phyloP scores from a whole-genome alignment of 1,140 invertebrate genomes.

The Colletes latitarsis region DNA sequence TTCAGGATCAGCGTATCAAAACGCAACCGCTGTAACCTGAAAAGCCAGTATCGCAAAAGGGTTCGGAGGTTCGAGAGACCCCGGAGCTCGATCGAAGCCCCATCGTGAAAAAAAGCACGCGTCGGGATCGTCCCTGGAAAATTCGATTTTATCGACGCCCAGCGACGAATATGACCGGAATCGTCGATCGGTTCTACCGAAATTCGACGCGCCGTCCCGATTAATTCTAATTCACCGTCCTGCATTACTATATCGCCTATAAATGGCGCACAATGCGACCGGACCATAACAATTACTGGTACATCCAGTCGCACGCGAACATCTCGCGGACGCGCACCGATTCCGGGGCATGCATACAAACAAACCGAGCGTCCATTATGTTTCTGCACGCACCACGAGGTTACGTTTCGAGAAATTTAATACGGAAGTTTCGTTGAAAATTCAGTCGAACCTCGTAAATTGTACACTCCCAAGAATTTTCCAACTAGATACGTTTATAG shows the following conservation, averaged over 20 bases:
- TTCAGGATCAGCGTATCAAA: neutral
- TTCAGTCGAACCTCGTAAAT: too few species aligned
- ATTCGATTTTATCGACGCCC: neutral
- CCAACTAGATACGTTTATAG: too few species aligned
- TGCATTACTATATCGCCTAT: constrained; percentile 36
- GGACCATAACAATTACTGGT: constrained; percentile 47
- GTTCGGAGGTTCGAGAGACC: neutral
- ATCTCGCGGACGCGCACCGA: neutral
- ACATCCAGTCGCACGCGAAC: constrained; percentile 6
- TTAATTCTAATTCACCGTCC: constrained; percentile 42
- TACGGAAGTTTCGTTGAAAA: too few species aligned
- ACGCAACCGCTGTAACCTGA: neutral
- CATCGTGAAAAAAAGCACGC: neutral
- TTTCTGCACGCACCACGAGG: too few species aligned
- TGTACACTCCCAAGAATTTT: too few species aligned
- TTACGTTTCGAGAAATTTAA: too few species aligned
- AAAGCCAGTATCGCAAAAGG: neutral
- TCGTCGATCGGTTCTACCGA: neutral
- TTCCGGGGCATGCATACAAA: neutral
- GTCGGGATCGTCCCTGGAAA: neutral
- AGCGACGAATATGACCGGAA: neutral
- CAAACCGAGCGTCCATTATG: too few species aligned
- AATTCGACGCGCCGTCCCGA: neutral
- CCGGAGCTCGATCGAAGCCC: neutral
- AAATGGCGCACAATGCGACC: constrained; percentile 35